Base-by-base conservation (phyloP, 2,888 invertebrate genomes). In the Hartigia nigra region DNA sequence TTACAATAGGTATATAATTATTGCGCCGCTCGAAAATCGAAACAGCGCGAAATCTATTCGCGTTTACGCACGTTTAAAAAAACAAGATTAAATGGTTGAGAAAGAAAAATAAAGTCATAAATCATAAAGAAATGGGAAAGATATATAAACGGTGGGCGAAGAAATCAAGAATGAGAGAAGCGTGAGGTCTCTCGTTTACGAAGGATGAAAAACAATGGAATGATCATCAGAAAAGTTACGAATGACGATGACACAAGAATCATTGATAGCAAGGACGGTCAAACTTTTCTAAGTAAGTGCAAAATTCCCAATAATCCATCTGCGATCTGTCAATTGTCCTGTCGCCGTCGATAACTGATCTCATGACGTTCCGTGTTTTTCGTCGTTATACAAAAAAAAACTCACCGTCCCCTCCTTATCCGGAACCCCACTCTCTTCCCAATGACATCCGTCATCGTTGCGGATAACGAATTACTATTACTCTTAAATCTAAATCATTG, bases 1-100 rank as follows among this genome's bases (percentile, higher is more conserved):
- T 85, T 55, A 55, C 55, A 55, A 55, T 55, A 55, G 55, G 55
- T 9, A 55, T 55, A 9, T 55, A 55, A 55, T 55, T 55, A 55
- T 55, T 55, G 55, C 55, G 55, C 55, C 23, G 9, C 23, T 55
- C 23, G 23, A 55, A 55, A 55, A 55, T 23, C 55, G 55, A 23
- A 55, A 55, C 23, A 55, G 1, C 55, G 55, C 23, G 55, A 55
- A 55, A 55, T 23, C 23, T 55, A 23, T 55, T 55, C 9, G 55
- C 55, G 55, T 55, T 23, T 55, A 55, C 55, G 23, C 55, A 55
- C 55, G 55, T 55, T 55, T n/a, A n/a, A 55, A 55, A 55, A 55
- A 9, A 23, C 55, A 55, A 23, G 9, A 55, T 23, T 55, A 55
- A 55, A 55, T 55, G 55, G 55, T 55, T 23, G 55, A 55, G 23